Base-by-base conservation (phyloP, 2,888 invertebrate genomes). In the Eueremaeus valkanovi region DNA sequence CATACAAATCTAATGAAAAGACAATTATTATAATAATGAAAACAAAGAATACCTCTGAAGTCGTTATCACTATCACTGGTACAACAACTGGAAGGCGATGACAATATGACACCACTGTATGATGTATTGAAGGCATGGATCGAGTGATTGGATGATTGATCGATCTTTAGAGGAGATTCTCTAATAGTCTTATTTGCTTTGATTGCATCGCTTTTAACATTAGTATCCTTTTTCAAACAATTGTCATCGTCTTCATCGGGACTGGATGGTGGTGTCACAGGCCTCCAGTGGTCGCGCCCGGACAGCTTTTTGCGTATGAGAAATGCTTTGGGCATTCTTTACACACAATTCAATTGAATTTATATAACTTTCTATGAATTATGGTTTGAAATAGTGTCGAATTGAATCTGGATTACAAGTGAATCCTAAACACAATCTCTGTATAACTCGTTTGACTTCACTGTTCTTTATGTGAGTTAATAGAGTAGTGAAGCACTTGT, bases 321-420 rank as follows among this genome's bases (percentile, higher is more conserved):
- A 76, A 78, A 78, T 18, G 76, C 78, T 75, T 78, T 78, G 33
- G 78, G 78, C 78, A 78, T 78, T 33, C 9, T 27, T 6, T 8
- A 36, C 6, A 29, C n/a, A 29, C 58, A 49, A 49, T 21, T n/a
- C 42, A 11, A 45, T n/a, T n/a, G n/a, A n/a, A n/a, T n/a, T n/a
- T n/a, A n/a, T n/a, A n/a, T n/a, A n/a, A n/a, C n/a, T n/a, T n/a
- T n/a, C n/a, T n/a, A n/a, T n/a, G n/a, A n/a, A n/a, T n/a, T n/a
- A n/a, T n/a, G n/a, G n/a, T n/a, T n/a, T n/a, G n/a, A n/a, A n/a
- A n/a, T n/a, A n/a, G n/a, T n/a, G n/a, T n/a, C n/a, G n/a, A n/a
- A n/a, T n/a, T n/a, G n/a, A n/a, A n/a, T n/a, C n/a, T n/a, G n/a
- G 21, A 24, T 21, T 42, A 11, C 13, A n/a, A 5, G n/a, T 21